Percentiles rank a stretch among this genome's conserved stretches.
phyloP scores from a whole-genome alignment of 2,888 invertebrate genomes.

The Plemyria rubiginata region DNA sequence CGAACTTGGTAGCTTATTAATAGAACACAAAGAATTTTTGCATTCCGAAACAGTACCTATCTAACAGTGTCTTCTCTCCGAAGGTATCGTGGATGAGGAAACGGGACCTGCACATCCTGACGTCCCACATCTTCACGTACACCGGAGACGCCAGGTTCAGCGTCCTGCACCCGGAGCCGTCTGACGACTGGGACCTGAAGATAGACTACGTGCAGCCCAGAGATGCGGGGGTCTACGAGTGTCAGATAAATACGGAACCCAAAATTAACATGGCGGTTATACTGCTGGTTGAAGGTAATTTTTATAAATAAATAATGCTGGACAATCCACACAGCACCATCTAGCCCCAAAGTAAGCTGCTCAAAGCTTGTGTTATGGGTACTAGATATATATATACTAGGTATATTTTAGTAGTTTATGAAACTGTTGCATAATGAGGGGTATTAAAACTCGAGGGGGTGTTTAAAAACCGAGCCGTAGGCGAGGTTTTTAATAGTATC shows the following conservation, averaged over 20 bases:
- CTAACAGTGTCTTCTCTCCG: not conserved
- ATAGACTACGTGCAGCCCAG: constrained; percentile 93
- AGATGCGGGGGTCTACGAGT: constrained; percentile 94
- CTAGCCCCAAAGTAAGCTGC: no score
- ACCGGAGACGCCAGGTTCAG: constrained; percentile 95
- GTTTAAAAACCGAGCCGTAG: no score
- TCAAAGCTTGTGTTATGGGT: no score
- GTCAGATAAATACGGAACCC: constrained; percentile 95
- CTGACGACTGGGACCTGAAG: constrained; percentile 94
- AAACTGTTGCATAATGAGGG: no score
- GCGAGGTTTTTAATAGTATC: no score
- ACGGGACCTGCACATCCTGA: constrained; percentile 93
- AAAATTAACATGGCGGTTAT: constrained; percentile 94
- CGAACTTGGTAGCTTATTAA: no score
- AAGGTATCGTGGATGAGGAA: constrained; percentile 94
- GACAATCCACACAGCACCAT: no score
- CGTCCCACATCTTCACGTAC: constrained; percentile 92
- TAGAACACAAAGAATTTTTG: no score
- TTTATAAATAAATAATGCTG: not conserved
- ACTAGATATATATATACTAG: no score
- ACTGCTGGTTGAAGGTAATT: constrained; percentile 91
- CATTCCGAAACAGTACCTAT: not conserved
- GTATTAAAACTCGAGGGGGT: no score
- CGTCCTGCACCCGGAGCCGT: constrained; percentile 92
- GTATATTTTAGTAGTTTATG: no score